Evolutionary conservation across 2,888 invertebrate genomes (phyloP).

Genomic region (Chrysolina haemoptera): DNA sequence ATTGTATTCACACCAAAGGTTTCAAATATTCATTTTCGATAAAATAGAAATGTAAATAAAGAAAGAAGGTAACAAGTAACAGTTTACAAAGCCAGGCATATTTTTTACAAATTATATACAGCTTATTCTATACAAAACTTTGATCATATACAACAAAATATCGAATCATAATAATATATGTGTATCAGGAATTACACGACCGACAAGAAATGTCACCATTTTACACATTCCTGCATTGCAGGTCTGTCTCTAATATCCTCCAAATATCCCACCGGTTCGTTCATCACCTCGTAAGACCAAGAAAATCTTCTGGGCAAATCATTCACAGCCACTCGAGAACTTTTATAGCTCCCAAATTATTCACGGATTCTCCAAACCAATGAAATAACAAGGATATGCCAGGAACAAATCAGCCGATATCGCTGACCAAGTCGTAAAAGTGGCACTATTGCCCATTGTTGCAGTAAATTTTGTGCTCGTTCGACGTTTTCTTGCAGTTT

Average conservation of each 20-base stretch:
- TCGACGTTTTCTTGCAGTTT: constrained; percentile 51
- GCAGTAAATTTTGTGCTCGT: constrained; percentile 51
- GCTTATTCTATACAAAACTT: no score
- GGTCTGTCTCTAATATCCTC: not conserved
- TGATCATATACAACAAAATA: no score
- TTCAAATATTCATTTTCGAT: no score
- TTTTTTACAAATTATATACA: no score
- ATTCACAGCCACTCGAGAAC: constrained; percentile 15
- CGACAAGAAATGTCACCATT: no score
- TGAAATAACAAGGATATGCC: constrained; percentile 39
- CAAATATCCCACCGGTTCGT: not conserved
- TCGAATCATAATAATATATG: no score
- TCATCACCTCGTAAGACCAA: not conserved
- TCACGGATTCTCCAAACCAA: constrained; percentile 43
- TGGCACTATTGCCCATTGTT: constrained; percentile 44
- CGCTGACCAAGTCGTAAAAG: constrained; percentile 51
- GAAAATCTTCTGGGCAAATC: not conserved
- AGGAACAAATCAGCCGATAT: constrained; percentile 47
- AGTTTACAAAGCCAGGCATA: no score
- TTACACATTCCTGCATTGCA: not conserved
- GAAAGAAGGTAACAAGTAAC: no score
- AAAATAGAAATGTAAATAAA: no score
- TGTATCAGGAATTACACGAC: no score
- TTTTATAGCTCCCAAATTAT: constrained; percentile 47
- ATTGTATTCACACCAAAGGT: no score